Evolutionary conservation across 2,888 invertebrate genomes (phyloP).

Genomic region (Smittia sp.): DNA sequence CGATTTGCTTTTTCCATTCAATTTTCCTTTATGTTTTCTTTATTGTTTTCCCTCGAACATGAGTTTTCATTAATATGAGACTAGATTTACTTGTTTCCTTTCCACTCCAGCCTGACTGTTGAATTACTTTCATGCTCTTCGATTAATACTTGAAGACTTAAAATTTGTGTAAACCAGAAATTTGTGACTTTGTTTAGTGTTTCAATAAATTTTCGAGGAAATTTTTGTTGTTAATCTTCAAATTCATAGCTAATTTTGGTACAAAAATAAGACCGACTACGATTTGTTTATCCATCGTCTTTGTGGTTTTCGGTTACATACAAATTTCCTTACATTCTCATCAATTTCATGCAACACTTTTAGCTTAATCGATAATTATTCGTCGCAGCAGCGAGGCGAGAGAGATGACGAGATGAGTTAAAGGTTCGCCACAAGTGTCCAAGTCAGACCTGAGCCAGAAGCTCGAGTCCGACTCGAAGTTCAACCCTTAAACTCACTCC

Average conservation of each 20-base stretch:
- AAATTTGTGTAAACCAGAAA: background rate
- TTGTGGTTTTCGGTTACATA: background rate
- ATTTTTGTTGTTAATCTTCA: background rate
- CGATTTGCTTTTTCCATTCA: background rate
- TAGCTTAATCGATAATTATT: too few relatives aligned
- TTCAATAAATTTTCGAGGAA: background rate
- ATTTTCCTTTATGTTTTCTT: background rate
- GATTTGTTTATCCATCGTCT: background rate
- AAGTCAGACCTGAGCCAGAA: too few relatives aligned
- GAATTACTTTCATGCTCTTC: background rate
- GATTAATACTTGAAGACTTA: background rate
- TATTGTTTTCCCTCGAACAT: background rate
- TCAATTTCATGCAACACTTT: too few relatives aligned
- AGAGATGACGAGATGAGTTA: too few relatives aligned
- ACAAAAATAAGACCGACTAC: background rate
- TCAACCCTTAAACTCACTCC: too few relatives aligned
- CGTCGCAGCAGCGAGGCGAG: too few relatives aligned
- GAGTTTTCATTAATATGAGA: background rate
- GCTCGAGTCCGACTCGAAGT: too few relatives aligned
- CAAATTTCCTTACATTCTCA: too few relatives aligned
- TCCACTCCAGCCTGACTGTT: background rate
- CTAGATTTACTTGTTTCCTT: constrained; percentile 1
- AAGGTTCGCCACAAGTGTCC: too few relatives aligned
- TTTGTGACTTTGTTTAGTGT: background rate
- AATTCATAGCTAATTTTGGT: background rate